phyloP scores from a whole-genome alignment of 2,888 invertebrate genomes.

The Cheilosia scutellata region DNA sequence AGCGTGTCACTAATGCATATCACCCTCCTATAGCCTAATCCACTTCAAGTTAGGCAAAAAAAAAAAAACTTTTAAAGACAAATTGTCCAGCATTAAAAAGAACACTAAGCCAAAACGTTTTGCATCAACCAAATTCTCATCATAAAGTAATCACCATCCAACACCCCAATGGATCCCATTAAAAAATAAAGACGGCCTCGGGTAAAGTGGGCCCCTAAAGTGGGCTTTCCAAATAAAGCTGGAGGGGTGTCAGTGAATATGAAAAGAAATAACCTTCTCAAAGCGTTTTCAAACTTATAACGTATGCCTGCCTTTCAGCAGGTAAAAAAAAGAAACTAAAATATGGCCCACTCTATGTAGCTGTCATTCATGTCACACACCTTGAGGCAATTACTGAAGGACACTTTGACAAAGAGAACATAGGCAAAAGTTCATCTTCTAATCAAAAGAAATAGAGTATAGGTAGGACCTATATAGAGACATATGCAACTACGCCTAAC shows the following conservation, averaged over 20 bases:
- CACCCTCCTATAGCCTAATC: constrained; percentile 16
- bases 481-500: background rate
- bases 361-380: constrained; percentile 29
- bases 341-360: background rate
- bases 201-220: constrained; percentile 5
- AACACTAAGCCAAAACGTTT: constrained; percentile 25
- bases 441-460: constrained; percentile 17
- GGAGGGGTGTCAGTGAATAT: background rate
- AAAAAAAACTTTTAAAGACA: constrained; percentile 19
- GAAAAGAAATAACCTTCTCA: constrained; percentile 14
- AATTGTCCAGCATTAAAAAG: constrained; percentile 21
- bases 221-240: background rate
- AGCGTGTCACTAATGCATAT: constrained; percentile 28
- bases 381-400: constrained; percentile 52
- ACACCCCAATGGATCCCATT: constrained; percentile 21
- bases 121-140: constrained; percentile 30
- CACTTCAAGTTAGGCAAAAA: constrained; percentile 18
- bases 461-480: background rate
- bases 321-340: background rate
- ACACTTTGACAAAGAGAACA: constrained; percentile 32
- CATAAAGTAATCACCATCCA: constrained; percentile 39
- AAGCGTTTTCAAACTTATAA: constrained; percentile 23
- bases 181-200: constrained; percentile 9
- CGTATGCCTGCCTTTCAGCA: constrained; percentile 2
- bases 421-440: constrained; percentile 42